These are phyloP conservation scores for Osmerus mordax DNA, from an alignment of 2,113 vertebrate species.

Conservation along the genomic window DNA sequence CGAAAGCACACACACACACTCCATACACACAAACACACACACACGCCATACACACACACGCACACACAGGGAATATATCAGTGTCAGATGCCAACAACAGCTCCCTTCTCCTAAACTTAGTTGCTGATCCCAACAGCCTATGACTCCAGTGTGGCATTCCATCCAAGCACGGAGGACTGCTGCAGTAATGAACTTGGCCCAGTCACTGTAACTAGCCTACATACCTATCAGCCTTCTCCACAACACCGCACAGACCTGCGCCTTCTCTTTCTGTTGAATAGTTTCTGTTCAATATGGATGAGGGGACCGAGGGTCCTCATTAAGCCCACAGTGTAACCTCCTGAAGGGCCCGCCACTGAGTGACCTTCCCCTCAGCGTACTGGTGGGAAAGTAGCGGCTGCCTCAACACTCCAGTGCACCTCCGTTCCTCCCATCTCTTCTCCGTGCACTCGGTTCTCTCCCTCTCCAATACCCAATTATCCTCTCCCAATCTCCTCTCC, in stretches of 20 bases:
- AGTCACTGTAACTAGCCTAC: no score
- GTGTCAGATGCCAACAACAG: neutral
- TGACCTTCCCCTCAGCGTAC: neutral
- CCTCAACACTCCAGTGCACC: neutral
- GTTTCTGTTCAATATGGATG: constrained; percentile 1
- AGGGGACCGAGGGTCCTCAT: neutral
- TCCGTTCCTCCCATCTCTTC: neutral
- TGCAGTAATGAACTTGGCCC: no score
- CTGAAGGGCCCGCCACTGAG: neutral
- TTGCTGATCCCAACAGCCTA: no score
- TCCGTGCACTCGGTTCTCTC: neutral
- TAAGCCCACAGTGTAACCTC: neutral
- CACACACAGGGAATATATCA: constrained; percentile 1
- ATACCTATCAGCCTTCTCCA: neutral
- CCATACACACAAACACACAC: neutral
- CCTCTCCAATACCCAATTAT: no score
- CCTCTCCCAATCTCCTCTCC: neutral
- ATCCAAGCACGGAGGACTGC: no score
- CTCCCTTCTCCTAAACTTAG: no score
- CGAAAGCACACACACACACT: constrained; percentile 3
- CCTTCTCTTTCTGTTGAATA: neutral
- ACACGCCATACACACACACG: constrained; percentile 1
- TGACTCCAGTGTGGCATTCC: no score
- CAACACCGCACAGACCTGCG: neutral
- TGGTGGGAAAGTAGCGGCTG: neutral